These are phyloP conservation scores for Pseudococcus longispinus DNA, from an alignment of 2,888 invertebrate species.

Conservation along the genomic window DNA sequence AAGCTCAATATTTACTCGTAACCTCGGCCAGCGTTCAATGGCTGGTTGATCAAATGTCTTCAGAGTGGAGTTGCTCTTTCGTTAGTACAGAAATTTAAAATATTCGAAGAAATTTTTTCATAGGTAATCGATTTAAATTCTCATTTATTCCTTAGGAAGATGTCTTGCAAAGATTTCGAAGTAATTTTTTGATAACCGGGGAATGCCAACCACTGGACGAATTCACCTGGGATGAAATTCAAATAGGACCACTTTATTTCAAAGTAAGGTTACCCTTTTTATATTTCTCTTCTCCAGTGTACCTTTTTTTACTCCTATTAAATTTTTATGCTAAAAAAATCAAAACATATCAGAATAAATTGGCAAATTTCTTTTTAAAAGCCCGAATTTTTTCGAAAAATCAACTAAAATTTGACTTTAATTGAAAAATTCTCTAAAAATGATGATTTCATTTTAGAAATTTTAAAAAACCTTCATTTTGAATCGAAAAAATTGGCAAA, in stretches of 20 bases:
- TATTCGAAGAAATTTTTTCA: neutral
- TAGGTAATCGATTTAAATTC: too few relatives aligned
- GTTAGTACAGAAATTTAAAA: neutral
- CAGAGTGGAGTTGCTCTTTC: neutral
- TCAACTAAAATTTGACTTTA: too few relatives aligned
- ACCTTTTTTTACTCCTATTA: too few relatives aligned
- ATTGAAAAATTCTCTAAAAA: too few relatives aligned
- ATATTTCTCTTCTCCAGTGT: neutral
- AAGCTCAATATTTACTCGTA: conserved; percentile 85
- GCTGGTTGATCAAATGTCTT: conserved; percentile 66
- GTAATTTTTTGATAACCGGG: conserved; percentile 85
- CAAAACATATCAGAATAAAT: too few relatives aligned
- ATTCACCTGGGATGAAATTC: conserved; percentile 72
- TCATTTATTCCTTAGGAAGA: conserved; percentile 63
- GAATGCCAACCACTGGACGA: conserved; percentile 76
- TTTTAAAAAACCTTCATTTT: too few relatives aligned
- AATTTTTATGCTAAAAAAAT: too few relatives aligned
- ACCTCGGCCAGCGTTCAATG: conserved; percentile 79
- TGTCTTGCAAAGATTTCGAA: conserved; percentile 81
- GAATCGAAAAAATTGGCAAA: too few relatives aligned
- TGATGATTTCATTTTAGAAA: too few relatives aligned
- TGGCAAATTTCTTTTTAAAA: too few relatives aligned
- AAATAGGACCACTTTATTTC: conserved; percentile 72
- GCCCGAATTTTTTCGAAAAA: too few relatives aligned
- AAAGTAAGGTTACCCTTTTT: conserved; percentile 67